These are phyloP conservation scores for Lerema accius DNA, from an alignment of 1,140 invertebrate genomes.

Conservation along the genomic window DNA sequence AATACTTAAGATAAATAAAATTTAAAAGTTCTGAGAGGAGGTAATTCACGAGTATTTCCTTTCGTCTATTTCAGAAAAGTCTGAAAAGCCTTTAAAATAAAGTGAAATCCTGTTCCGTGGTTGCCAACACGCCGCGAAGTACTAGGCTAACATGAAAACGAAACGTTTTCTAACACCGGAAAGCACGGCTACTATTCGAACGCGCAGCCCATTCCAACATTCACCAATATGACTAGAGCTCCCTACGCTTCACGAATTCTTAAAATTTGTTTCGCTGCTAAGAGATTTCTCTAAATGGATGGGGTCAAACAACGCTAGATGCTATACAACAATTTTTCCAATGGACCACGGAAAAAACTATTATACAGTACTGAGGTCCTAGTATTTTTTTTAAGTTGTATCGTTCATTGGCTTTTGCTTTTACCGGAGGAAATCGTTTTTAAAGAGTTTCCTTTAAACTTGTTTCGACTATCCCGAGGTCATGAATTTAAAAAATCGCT, in stretches of 20 bases:
- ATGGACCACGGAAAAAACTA: conserved; percentile 38
- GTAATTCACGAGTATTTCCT: conserved; percentile 14
- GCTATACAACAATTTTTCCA: conserved; percentile 35
- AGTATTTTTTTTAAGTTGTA: conserved; percentile 35
- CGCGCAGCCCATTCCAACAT: conserved; percentile 48
- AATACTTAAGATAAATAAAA: conserved; percentile 21
- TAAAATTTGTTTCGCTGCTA: neutral
- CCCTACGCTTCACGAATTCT: conserved; percentile 4
- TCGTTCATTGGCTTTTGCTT: conserved; percentile 37
- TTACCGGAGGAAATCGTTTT: conserved; percentile 10
- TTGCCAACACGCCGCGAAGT: conserved; percentile 37
- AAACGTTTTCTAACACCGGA: conserved; percentile 57
- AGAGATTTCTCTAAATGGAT: conserved; percentile 22
- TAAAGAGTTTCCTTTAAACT: conserved; percentile 2
- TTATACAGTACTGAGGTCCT: conserved; percentile 32
- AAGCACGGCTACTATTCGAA: conserved; percentile 50
- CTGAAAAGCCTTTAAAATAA: conserved; percentile 30
- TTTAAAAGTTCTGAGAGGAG: conserved; percentile 8
- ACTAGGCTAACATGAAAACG: conserved; percentile 56
- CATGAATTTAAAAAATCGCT: too few species aligned
- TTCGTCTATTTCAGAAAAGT: conserved; percentile 21
- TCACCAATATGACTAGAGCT: conserved; percentile 37
- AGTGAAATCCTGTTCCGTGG: conserved; percentile 30
- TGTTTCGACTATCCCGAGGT: conserved; percentile 1
- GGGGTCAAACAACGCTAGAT: conserved; percentile 27